Percentiles rank a stretch among this genome's conserved stretches.
These are phyloP conservation scores for Pollachius pollachius DNA, from an alignment of 2,113 vertebrate genomes.

Conservation along the genomic window DNA sequence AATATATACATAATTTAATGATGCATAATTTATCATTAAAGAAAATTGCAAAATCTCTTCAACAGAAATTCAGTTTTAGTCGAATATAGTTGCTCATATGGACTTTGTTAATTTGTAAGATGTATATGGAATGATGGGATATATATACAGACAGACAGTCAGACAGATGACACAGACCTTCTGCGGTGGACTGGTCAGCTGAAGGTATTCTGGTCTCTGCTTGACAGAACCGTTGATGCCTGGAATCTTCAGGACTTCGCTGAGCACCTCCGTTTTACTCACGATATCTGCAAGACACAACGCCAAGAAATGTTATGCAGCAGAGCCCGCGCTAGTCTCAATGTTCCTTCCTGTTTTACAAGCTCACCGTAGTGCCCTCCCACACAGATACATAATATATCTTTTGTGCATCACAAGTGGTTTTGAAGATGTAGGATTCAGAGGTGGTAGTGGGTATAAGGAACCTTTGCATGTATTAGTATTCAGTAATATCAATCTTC, in stretches of 20 bases:
- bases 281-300: conserved; percentile 52
- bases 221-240: conserved; percentile 12
- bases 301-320: conserved; percentile 1
- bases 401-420: conserved; percentile 5
- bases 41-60: neutral
- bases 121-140: neutral
- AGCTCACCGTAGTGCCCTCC: neutral
- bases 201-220: conserved; percentile 16
- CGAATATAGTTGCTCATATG: too few species aligned
- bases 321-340: neutral
- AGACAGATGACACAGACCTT: neutral
- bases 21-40: conserved; percentile 19
- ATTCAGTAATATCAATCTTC: conserved; percentile 17
- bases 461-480: conserved; percentile 11
- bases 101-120: too few species aligned
- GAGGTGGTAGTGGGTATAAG: conserved; percentile 9
- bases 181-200: neutral
- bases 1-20: conserved; percentile 8
- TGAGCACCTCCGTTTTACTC: conserved; percentile 48
- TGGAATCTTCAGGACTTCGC: conserved; percentile 41
- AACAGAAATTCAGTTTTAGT: too few species aligned
- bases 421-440: neutral
- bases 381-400: too few species aligned
- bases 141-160: neutral
- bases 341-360: neutral